A percentile compares a stretch with the other conserved stretches of the same genome.
phyloP scores from a whole-genome alignment of 2,113 vertebrate genomes.

The Thunnus thynnus region DNA sequence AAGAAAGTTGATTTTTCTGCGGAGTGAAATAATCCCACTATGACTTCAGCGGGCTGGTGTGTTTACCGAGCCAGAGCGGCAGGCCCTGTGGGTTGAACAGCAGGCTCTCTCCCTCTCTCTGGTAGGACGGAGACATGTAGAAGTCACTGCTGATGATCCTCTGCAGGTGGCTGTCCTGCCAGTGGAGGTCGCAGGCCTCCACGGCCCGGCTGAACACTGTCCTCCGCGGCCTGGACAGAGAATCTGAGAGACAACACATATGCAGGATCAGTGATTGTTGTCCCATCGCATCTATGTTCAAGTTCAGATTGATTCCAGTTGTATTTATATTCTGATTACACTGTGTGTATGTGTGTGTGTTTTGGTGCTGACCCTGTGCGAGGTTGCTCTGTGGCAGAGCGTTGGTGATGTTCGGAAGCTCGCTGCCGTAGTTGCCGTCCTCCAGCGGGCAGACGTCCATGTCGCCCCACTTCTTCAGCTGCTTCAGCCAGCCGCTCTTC shows the following conservation, averaged over 20 bases:
- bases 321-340: neutral
- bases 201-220: conserved; percentile 96
- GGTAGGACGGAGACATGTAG: conserved; percentile 93
- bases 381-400: conserved; percentile 94
- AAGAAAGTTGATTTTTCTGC: neutral
- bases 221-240: conserved; percentile 92
- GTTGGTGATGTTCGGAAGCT: conserved; percentile 97
- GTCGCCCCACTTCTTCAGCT: conserved; percentile 96
- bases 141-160: conserved; percentile 98
- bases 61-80: conserved; percentile 94
- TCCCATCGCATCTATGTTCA: neutral
- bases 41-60: too few relatives aligned
- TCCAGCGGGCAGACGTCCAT: conserved; percentile 98
- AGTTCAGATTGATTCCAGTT: too few relatives aligned
- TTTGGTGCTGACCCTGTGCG: conserved; percentile 88
- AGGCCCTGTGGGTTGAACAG: conserved; percentile 97
- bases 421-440: conserved; percentile 97
- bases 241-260: conserved; percentile 82
- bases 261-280: neutral
- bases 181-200: conserved; percentile 97
- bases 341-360: neutral
- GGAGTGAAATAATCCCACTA: too few relatives aligned
- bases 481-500: conserved; percentile 95
- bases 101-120: conserved; percentile 93
- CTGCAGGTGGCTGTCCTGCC: conserved; percentile 99